Evolutionary conservation across 1,140 invertebrate species (phyloP).

Genomic region (Cydia amplana): DNA sequence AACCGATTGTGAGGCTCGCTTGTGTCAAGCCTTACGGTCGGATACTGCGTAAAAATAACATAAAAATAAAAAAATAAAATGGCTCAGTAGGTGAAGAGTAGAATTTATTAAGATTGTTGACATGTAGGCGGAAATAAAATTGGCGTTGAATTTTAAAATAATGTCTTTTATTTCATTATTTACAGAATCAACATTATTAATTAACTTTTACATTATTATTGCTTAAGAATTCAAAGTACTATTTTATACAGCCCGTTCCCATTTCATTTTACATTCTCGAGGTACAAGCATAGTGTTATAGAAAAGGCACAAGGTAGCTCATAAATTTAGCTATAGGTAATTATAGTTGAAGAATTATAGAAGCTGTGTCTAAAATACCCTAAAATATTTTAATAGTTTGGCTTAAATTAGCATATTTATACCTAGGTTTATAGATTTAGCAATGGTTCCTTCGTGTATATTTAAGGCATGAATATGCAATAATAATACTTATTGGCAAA

Average conservation of each 20-base stretch:
- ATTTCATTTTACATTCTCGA: conserved; percentile 35
- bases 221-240: conserved; percentile 45
- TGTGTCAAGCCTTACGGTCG: too few species aligned
- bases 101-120: neutral
- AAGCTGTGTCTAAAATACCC: neutral
- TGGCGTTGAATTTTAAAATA: conserved; percentile 65
- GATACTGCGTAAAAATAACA: too few species aligned
- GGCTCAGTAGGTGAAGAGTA: conserved; percentile 34
- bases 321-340: conserved; percentile 11
- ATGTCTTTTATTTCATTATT: conserved; percentile 74
- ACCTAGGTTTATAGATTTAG: neutral
- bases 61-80: too few species aligned
- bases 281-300: conserved; percentile 23
- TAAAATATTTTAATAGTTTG: neutral
- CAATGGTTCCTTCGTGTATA: neutral
- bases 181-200: conserved; percentile 47
- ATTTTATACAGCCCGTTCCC: conserved; percentile 52
- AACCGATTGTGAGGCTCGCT: too few species aligned
- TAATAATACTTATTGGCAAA: too few species aligned
- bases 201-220: conserved; percentile 41
- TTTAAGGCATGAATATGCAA: neutral
- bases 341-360: neutral
- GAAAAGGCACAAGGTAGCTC: conserved; percentile 40
- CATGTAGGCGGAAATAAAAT: conserved; percentile 49
- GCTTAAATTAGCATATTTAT: neutral